Percentiles rank a stretch among this genome's conserved stretches.
Evolutionary conservation across 2,888 invertebrate species (phyloP).

Genomic region (Drosophila longiperda): DNA sequence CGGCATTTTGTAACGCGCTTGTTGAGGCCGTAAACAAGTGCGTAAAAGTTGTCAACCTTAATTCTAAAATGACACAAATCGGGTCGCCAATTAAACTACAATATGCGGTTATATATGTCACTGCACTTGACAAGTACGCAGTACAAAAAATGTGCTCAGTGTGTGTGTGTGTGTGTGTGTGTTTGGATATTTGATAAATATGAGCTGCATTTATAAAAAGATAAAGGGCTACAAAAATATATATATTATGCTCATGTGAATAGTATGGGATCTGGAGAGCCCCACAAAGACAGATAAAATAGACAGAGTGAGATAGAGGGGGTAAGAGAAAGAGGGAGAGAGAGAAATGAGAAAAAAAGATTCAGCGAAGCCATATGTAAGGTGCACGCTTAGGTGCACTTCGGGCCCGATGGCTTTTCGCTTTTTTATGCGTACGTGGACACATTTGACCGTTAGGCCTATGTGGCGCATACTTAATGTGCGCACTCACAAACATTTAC

Average conservation of each 20-base stretch:
- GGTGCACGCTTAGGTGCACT: slow-evolving; percentile 51
- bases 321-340: background rate
- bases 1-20: slow-evolving; percentile 27
- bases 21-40: slow-evolving; percentile 21
- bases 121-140: slow-evolving; percentile 24
- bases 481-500: slow-evolving; percentile 4
- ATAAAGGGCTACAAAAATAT: slow-evolving; percentile 43
- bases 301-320: background rate
- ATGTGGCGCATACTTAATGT: slow-evolving; percentile 48
- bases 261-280: background rate
- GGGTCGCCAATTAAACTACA: slow-evolving; percentile 19
- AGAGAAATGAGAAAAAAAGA: slow-evolving; percentile 13
- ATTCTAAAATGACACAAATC: slow-evolving; percentile 61
- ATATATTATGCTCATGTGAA: slow-evolving; percentile 7
- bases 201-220: slow-evolving; percentile 68
- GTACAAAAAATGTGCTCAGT: slow-evolving; percentile 1
- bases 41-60: slow-evolving; percentile 39
- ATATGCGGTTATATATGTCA: slow-evolving; percentile 40
- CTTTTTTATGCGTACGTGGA: slow-evolving; percentile 64
- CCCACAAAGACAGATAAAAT: background rate
- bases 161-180: slow-evolving; percentile 13
- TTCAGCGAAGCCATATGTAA: slow-evolving; percentile 58
- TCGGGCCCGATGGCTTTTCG: slow-evolving; percentile 32
- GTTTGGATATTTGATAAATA: slow-evolving; percentile 57
- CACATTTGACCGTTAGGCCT: slow-evolving; percentile 56